Conservation (phyloP, 2,797 vertebrate genomes). For the Antennarius maculatus region DNA sequence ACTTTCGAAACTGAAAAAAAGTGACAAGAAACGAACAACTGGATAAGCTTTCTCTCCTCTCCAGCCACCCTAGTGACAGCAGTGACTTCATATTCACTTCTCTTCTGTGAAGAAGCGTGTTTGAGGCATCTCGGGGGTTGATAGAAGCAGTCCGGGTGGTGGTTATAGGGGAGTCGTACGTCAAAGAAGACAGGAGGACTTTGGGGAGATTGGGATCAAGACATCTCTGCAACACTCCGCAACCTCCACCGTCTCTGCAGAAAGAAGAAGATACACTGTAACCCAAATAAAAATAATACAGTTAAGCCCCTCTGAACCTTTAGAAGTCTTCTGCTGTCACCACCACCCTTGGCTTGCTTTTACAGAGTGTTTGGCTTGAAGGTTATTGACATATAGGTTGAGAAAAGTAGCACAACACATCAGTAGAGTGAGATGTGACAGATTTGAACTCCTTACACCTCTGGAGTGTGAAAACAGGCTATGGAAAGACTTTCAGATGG, state of each 20-base stretch:
- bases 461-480: slow-evolving; percentile 42
- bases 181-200: slow-evolving; percentile 51
- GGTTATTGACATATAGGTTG: slow-evolving; percentile 44
- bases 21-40: slow-evolving; percentile 34
- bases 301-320: slow-evolving; percentile 47
- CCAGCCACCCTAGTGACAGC: slow-evolving; percentile 36
- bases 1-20: slow-evolving; percentile 50
- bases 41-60: slow-evolving; percentile 53
- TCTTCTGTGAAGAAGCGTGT: slow-evolving; percentile 45
- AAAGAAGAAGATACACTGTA: slow-evolving; percentile 46
- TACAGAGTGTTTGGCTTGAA: slow-evolving; percentile 41
- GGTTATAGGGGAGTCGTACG: slow-evolving; percentile 24
- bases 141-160: slow-evolving; percentile 35
- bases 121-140: slow-evolving; percentile 34
- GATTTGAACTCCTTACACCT: slow-evolving; percentile 62
- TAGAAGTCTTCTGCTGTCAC: slow-evolving; percentile 45
- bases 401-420: slow-evolving; percentile 15
- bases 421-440: slow-evolving; percentile 42
- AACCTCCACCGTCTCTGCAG: slow-evolving; percentile 40
- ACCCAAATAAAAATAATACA: slow-evolving; percentile 36
- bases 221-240: slow-evolving; percentile 46
- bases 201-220: slow-evolving; percentile 39
- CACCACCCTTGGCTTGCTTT: slow-evolving; percentile 48
- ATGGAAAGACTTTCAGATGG: slow-evolving; percentile 30
- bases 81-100: slow-evolving; percentile 51